phyloP scores from a whole-genome alignment of 2,888 invertebrate genomes.

The Shargacucullia verbasci region DNA sequence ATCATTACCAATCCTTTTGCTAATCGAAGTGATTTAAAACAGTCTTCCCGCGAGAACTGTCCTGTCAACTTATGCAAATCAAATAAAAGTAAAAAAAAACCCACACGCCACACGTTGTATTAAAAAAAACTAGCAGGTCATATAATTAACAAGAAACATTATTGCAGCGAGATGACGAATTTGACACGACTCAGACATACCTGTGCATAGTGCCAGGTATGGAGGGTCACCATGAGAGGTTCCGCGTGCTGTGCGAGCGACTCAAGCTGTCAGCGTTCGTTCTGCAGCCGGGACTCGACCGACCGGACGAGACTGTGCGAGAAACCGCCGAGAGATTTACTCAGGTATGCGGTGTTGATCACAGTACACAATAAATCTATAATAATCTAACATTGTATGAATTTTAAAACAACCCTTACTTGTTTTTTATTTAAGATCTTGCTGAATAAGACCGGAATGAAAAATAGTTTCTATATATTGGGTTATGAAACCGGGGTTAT shows the following conservation, averaged over 20 bases:
- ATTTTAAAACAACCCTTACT: no score
- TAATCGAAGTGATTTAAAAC: no score
- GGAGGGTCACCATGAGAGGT: constrained; percentile 67
- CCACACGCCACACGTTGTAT: no score
- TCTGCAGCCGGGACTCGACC: constrained; percentile 67
- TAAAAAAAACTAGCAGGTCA: no score
- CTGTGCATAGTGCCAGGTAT: constrained; percentile 69
- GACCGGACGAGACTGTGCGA: constrained; percentile 58
- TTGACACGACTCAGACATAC: constrained; percentile 59
- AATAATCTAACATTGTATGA: no score
- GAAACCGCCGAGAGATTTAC: constrained; percentile 65
- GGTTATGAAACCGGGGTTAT: constrained; percentile 72
- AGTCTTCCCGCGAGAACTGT: no score
- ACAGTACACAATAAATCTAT: no score
- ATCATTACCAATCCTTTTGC: no score
- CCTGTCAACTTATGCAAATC: no score
- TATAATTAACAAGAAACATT: no score
- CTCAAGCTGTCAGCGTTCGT: constrained; percentile 66
- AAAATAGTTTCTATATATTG: constrained; percentile 67
- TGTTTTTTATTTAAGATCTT: constrained; percentile 29
- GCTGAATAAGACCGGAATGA: constrained; percentile 42
- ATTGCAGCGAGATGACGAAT: constrained; percentile 67
- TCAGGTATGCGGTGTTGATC: constrained; percentile 51
- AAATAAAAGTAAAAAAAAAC: no score
- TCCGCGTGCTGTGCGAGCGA: constrained; percentile 61